Conservation (phyloP, 2,113 vertebrate genomes). For the Larimichthys crocea region DNA sequence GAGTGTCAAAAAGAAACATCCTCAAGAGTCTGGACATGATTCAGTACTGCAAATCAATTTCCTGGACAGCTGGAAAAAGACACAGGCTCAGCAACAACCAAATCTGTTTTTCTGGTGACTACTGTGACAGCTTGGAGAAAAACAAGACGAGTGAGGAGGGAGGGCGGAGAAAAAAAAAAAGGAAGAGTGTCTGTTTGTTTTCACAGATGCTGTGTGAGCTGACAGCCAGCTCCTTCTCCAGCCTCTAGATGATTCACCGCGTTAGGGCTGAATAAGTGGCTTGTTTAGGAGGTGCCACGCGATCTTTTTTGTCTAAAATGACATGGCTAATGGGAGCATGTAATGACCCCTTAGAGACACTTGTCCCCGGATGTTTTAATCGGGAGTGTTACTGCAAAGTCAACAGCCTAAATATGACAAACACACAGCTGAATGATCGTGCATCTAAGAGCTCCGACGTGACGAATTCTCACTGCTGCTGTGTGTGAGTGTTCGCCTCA, state of each 20-base stretch:
- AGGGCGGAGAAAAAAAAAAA: not conserved
- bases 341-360: slow-evolving; percentile 51
- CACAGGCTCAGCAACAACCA: slow-evolving; percentile 38
- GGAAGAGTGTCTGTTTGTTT: slow-evolving; percentile 54
- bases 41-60: slow-evolving; percentile 54
- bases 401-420: slow-evolving; percentile 42
- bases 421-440: slow-evolving; percentile 24
- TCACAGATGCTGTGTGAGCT: slow-evolving; percentile 52
- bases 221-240: slow-evolving; percentile 47
- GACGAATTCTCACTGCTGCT: not conserved
- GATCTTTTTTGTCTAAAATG: slow-evolving; percentile 59
- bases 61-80: slow-evolving; percentile 43
- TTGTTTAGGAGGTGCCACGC: slow-evolving; percentile 47
- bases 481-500: not conserved
- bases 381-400: slow-evolving; percentile 35
- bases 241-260: slow-evolving; percentile 57
- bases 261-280: slow-evolving; percentile 58
- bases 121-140: slow-evolving; percentile 61
- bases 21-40: slow-evolving; percentile 26
- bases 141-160: slow-evolving; percentile 29
- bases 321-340: slow-evolving; percentile 55
- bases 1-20: not conserved
- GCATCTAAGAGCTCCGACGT: slow-evolving; percentile 3
- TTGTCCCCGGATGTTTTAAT: slow-evolving; percentile 44
- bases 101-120: slow-evolving; percentile 53